Evolutionary conservation across 2,888 invertebrate genomes (phyloP).

Genomic region (Melieria omissa): DNA sequence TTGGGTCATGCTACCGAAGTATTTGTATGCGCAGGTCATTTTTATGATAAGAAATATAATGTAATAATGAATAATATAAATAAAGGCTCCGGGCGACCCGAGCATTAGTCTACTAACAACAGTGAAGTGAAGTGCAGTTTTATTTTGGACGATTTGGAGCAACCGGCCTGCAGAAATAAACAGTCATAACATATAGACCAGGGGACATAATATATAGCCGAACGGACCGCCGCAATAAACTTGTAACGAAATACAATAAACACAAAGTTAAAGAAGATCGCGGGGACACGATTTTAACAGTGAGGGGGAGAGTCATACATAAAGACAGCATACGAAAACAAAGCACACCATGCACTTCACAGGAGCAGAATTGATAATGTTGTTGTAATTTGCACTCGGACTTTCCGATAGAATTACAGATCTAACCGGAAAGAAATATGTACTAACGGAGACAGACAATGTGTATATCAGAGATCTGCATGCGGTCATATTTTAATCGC

Average conservation of each 20-base stretch:
- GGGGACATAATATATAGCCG: constrained; percentile 29
- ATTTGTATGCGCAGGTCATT: rapidly evolving
- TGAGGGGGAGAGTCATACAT: not conserved
- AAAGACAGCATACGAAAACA: constrained; percentile 21
- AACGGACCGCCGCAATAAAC: constrained; percentile 10
- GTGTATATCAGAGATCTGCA: too few relatives aligned
- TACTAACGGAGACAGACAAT: constrained; percentile 20
- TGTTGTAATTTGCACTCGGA: constrained; percentile 1
- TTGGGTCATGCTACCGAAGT: too few relatives aligned
- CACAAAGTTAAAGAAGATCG: too few relatives aligned
- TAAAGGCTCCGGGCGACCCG: too few relatives aligned
- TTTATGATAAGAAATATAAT: too few relatives aligned
- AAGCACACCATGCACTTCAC: constrained; percentile 11
- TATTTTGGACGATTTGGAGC: too few relatives aligned
- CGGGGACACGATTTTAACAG: constrained; percentile 21
- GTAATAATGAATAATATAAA: too few relatives aligned
- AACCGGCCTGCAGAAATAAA: too few relatives aligned
- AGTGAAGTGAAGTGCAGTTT: too few relatives aligned
- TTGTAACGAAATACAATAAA: not conserved
- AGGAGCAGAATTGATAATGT: not conserved
- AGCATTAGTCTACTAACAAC: too few relatives aligned
- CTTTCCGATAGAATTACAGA: constrained; percentile 18
- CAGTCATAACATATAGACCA: constrained; percentile 8
- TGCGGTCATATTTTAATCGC: too few relatives aligned
- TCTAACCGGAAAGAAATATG: constrained; percentile 30